A percentile compares a stretch with the other conserved stretches of the same genome.
phyloP scores from a whole-genome alignment of 2,113 vertebrate species.

The Mohoua ochrocephala region DNA sequence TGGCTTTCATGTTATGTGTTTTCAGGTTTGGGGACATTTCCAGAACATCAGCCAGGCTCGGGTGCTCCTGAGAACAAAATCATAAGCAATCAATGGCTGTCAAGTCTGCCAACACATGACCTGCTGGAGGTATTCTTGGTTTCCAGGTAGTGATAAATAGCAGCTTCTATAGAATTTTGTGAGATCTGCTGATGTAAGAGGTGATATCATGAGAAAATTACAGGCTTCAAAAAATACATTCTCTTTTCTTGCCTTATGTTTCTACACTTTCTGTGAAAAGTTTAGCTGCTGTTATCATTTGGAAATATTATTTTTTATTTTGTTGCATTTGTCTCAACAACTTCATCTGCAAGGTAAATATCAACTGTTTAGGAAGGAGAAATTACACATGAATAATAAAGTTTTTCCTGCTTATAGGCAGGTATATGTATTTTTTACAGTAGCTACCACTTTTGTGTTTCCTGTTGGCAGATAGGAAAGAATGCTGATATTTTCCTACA shows the following conservation, averaged over 20 bases:
- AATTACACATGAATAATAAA: background rate
- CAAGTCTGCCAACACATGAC: background rate
- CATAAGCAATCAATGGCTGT: background rate
- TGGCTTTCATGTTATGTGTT: background rate
- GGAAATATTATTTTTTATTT: background rate
- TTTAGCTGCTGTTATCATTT: background rate
- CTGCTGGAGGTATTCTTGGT: background rate
- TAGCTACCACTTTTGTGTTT: background rate
- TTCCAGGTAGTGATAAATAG: background rate
- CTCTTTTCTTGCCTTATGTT: background rate
- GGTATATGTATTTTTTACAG: background rate
- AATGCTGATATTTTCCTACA: background rate
- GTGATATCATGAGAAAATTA: background rate
- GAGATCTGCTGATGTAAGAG: background rate
- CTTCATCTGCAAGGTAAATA: background rate
- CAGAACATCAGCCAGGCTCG: accelerated
- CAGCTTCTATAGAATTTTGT: background rate
- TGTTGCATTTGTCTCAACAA: background rate
- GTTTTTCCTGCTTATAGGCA: background rate
- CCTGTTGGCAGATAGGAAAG: background rate
- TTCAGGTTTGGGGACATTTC: background rate
- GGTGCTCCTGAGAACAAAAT: background rate
- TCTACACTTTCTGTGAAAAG: background rate
- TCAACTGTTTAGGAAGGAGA: background rate
- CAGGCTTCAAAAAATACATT: background rate